Conservation (phyloP, 2,113 vertebrate species). For the Lepisosteus osseus region DNA sequence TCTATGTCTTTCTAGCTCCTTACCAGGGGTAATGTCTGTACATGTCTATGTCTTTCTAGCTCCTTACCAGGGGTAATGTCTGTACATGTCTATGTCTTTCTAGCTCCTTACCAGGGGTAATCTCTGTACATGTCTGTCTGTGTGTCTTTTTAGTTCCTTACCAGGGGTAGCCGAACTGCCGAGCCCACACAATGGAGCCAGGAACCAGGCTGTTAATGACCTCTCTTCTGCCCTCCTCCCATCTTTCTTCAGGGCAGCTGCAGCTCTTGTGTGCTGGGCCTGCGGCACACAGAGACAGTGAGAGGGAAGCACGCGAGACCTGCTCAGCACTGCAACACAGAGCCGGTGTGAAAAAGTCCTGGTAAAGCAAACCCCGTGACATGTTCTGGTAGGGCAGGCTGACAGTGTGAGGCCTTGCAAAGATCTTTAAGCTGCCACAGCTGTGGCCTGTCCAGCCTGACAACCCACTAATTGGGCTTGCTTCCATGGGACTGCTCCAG, state of each 20-base stretch:
- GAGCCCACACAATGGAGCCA: slow-evolving; percentile 67
- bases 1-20: no score
- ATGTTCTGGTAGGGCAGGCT: no score
- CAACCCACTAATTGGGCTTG: no score
- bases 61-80: neutral
- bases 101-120: neutral
- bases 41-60: neutral
- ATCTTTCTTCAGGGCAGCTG: slow-evolving; percentile 54
- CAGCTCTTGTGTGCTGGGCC: slow-evolving; percentile 49
- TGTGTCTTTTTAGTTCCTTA: slow-evolving; percentile 25
- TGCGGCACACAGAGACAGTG: slow-evolving; percentile 24
- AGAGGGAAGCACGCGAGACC: neutral
- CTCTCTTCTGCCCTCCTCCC: slow-evolving; percentile 45
- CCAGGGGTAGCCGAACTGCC: slow-evolving; percentile 64
- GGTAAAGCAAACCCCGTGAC: no score
- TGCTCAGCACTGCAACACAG: no score
- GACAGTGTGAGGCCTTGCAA: no score
- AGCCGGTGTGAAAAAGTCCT: no score
- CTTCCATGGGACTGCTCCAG: no score
- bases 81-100: neutral
- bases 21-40: no score
- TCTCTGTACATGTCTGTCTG: neutral
- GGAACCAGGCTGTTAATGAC: slow-evolving; percentile 56
- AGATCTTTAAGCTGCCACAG: no score
- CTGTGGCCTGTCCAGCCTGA: no score